Percentiles rank a stretch among this genome's conserved stretches.
Evolutionary conservation across 2,888 invertebrate species (phyloP).

Genomic region (Pristionchus fissidentatus): DNA sequence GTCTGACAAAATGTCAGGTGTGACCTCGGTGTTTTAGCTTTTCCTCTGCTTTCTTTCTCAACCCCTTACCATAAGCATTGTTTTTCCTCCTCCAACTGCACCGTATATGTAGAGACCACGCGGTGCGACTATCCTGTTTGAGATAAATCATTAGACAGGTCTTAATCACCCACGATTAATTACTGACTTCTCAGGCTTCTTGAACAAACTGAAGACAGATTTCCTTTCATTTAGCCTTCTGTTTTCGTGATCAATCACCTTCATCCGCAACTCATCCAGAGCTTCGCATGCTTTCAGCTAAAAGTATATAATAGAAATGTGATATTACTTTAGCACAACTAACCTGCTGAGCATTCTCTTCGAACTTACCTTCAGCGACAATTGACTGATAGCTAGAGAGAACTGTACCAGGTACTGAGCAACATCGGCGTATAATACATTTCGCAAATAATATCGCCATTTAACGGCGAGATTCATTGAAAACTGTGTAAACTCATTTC

Average conservation of each 20-base stretch:
- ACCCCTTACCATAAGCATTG: constrained; percentile 99
- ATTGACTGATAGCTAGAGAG: constrained; percentile 25
- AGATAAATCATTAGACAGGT: background rate
- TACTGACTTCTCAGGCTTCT: constrained; percentile 38
- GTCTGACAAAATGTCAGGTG: too few relatives aligned
- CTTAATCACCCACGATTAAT: background rate
- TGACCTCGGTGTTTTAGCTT: too few relatives aligned
- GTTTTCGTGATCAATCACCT: background rate
- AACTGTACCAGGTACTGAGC: constrained; percentile 11
- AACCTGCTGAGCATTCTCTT: constrained; percentile 32
- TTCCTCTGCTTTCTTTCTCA: too few relatives aligned
- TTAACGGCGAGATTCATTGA: too few relatives aligned
- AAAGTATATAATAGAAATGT: background rate
- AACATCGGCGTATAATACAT: background rate
- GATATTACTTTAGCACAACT: background rate
- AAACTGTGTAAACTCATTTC: too few relatives aligned
- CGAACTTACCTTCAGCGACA: constrained; percentile 25
- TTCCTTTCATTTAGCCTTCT: background rate
- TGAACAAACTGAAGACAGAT: constrained; percentile 49
- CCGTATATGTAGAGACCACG: constrained; percentile 89
- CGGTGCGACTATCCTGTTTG: background rate
- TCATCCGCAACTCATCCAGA: background rate
- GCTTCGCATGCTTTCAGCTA: constrained; percentile 30
- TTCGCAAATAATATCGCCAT: background rate
- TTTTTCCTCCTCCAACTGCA: constrained; percentile 89